Percentiles rank a stretch among this genome's conserved stretches.
Evolutionary conservation across 2,888 invertebrate species (phyloP).

Genomic region (Macaria notata): DNA sequence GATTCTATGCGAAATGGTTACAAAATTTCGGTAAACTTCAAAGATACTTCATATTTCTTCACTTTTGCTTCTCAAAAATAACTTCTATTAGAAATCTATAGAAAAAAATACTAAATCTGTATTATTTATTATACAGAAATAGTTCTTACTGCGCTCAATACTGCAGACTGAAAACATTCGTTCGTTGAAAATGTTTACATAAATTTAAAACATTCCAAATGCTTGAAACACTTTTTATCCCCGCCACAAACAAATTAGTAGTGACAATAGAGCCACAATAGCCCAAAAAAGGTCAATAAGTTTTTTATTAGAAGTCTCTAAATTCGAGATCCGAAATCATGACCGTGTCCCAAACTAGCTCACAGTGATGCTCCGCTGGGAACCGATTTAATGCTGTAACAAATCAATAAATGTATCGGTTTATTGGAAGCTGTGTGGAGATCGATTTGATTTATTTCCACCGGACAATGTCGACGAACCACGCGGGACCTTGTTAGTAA

Average conservation of each 20-base stretch:
- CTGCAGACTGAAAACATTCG: no score
- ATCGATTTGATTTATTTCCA: slow-evolving; percentile 79
- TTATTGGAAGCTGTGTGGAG: slow-evolving; percentile 80
- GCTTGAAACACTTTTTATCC: no score
- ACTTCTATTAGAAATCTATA: no score
- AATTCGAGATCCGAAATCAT: slow-evolving; percentile 50
- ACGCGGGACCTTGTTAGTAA: slow-evolving; percentile 77
- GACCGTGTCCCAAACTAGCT: slow-evolving; percentile 60
- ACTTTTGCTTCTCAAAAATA: no score
- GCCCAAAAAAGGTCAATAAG: slow-evolving; percentile 47
- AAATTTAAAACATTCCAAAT: no score
- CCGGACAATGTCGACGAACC: slow-evolving; percentile 66
- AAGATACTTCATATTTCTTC: background rate
- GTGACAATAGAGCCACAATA: slow-evolving; percentile 48
- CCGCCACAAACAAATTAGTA: slow-evolving; percentile 45
- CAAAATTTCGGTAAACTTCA: background rate
- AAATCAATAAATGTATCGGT: slow-evolving; percentile 82
- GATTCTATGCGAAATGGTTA: background rate
- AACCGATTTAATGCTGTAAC: slow-evolving; percentile 81
- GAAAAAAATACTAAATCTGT: no score
- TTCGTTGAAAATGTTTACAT: no score
- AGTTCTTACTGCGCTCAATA: no score
- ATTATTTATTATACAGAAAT: no score
- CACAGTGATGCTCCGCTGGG: slow-evolving; percentile 71
- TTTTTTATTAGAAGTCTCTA: slow-evolving; percentile 50